Conservation (phyloP, 2,888 invertebrate genomes). For the Protophormia terraenovae region DNA sequence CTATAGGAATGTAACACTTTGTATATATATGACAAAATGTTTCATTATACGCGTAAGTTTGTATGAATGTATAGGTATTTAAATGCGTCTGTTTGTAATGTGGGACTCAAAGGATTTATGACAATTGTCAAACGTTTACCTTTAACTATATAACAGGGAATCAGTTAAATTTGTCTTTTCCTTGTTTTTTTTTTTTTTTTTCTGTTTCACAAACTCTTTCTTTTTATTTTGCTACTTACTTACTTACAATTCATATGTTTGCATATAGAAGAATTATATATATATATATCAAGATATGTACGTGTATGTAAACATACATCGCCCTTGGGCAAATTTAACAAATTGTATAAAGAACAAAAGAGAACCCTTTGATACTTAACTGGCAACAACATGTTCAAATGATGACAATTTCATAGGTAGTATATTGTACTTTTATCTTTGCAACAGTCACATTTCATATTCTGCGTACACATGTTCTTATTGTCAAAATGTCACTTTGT, state of each 20-base stretch:
- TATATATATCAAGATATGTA: not conserved
- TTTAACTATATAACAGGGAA: slow-evolving; percentile 60
- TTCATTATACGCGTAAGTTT: not conserved
- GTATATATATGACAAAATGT: not conserved
- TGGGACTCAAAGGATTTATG: slow-evolving; percentile 69
- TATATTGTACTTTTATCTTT: slow-evolving; percentile 2
- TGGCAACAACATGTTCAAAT: slow-evolving; percentile 33
- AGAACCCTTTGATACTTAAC: slow-evolving; percentile 37
- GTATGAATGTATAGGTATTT: slow-evolving; percentile 20
- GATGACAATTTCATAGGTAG: not conserved
- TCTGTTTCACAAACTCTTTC: not conserved
- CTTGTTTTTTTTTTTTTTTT: not conserved
- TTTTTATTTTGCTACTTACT: slow-evolving; percentile 20
- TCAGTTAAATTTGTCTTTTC: slow-evolving; percentile 49
- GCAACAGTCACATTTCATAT: slow-evolving; percentile 53
- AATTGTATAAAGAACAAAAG: slow-evolving; percentile 36
- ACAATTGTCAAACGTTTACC: slow-evolving; percentile 68
- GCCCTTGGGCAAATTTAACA: slow-evolving; percentile 60
- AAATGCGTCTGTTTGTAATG: slow-evolving; percentile 58
- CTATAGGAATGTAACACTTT: slow-evolving; percentile 42
- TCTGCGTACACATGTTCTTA: slow-evolving; percentile 28
- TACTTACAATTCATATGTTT: not conserved
- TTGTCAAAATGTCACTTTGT: slow-evolving; percentile 47
- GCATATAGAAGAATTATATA: not conserved
- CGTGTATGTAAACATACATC: slow-evolving; percentile 9